Base-by-base conservation (phyloP, 2,888 invertebrate genomes). In the Plagiodera versicolora region DNA sequence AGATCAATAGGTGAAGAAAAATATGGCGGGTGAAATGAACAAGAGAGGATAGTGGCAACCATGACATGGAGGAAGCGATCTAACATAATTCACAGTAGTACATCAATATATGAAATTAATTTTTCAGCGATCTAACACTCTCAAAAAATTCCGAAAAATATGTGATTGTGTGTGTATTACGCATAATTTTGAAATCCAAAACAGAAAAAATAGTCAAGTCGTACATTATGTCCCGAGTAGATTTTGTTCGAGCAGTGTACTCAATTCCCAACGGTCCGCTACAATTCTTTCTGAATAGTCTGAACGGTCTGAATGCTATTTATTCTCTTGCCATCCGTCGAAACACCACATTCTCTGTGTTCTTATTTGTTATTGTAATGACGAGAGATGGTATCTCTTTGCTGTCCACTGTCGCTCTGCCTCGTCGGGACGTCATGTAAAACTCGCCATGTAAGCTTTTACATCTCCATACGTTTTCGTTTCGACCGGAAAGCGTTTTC, bases 301-400 rank as follows among this genome's bases (percentile, higher is more conserved):
- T 51, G 56, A 55, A 56, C 49, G 56, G 45, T 35, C 32, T 51
- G 56, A 55, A 56, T 45, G 56, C 72, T 75, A 77, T 77, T 77
- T 77, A 77, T 77, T 75, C 74, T 66, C 74, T 74, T 66, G 71
- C 70, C 68, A 71, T 72, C 68, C 66, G 69, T 62, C 65, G 72
- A 74, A 77, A 76, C 74, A 71, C 73, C 68, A 70, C 74, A 51
- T 63, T 76, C 74, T 75, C 75, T 77, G 77, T 77, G 77, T 77
- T 76, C 78, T 79, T 79, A 79, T 79, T 79, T 79, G 79, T 79
- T 79, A 79, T 79, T 79, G 77, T 79, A 79, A 79, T 79, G 79
- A 78, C 76, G 76, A 75, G 72, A 73, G 79, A 79, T 79, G 75
- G 69, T 77, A 78, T 78, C 77, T 68, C 72, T 18, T 67, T 72